Evolutionary conservation across 2,113 vertebrate species (phyloP), one percentile per base, ranked within the genome.

Genomic region (Gallinago media): DNA sequence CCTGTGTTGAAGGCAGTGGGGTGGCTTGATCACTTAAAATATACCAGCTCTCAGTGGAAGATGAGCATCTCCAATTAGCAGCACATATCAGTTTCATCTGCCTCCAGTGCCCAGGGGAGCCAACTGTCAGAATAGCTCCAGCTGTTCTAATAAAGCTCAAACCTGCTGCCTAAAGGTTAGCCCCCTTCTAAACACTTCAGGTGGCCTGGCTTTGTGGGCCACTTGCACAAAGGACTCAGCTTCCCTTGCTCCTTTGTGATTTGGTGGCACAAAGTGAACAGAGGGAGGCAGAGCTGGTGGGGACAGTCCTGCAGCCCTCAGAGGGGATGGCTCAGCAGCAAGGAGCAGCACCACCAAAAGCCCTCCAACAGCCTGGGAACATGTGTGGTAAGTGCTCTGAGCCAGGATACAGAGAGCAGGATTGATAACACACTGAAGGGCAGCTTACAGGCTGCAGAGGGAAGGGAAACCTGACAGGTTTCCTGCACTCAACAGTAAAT

Each of bases 61-160:
- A 85, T 13, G 75, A 96, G 92, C 88, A 89, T 70, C 94, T 91
- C 89, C 93, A 97, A 95, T 97, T 97, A 97, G 92, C 54, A 49
- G 84, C 88, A 85, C 59, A n/a, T 65, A 32, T 13, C 27, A 15
- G 59, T 38, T 90, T 90, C 84, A 85, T 90, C 76, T 17, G 26
- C 63, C 91, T 79, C 62, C 88, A 74, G 55, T 34, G 87, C 93
- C 84, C 9, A 9, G 49, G 91, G 89, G 73, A 96, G 59, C 70
- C 0, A 0, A n/a, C 80, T 84, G 91, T 67, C 88, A 96, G 92
- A 88, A 84, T 3, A 89, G 70, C 82, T 96, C 94, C 93, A 97
- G 95, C 95, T 97, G 93, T 75, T 96, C 83, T 71, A 92, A 96
- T 92, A 90, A 96, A 89, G 81, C 95, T 88, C 82, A 79, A 25